Evolutionary conservation across 2,797 vertebrate species (phyloP).

Genomic region (Dipus sagitta): DNA sequence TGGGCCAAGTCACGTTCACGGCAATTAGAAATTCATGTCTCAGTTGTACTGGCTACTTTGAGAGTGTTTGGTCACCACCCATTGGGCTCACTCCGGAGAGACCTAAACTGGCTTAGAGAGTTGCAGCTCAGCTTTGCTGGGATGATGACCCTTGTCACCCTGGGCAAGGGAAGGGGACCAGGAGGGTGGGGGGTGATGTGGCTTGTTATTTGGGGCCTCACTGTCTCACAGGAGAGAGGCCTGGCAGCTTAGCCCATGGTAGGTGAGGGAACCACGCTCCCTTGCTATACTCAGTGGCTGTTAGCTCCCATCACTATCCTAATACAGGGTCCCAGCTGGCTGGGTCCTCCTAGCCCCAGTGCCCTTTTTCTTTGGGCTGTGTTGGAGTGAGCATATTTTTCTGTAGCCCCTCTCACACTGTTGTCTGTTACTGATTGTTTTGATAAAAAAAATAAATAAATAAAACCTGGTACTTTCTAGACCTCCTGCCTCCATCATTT

Average conservation of each 20-base stretch:
- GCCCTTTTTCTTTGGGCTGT: constrained; percentile 1
- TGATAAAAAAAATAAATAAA: constrained; percentile 86
- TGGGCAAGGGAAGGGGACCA: not conserved
- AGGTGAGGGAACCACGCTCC: too few species aligned
- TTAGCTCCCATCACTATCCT: not conserved
- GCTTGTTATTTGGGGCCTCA: not conserved
- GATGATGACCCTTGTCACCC: constrained; percentile 27
- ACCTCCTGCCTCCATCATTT: constrained; percentile 58
- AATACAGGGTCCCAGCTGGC: constrained; percentile 69
- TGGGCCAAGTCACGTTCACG: not conserved
- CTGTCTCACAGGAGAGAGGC: not conserved
- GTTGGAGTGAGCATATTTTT: constrained; percentile 55
- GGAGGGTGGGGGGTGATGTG: not conserved
- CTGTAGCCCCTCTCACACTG: constrained; percentile 80
- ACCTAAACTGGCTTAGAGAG: not conserved
- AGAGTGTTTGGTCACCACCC: not conserved
- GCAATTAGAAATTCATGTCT: not conserved
- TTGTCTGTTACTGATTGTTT: constrained; percentile 84
- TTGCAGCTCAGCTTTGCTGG: not conserved
- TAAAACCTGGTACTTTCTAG: constrained; percentile 89
- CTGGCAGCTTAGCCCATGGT: not conserved
- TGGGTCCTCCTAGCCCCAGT: constrained; percentile 32
- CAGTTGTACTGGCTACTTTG: not conserved
- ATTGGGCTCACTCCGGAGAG: not conserved
- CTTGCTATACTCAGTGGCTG: not conserved